These are phyloP conservation scores for Amblyjoppa proteus DNA, from an alignment of 2,888 invertebrate genomes.

Conservation along the genomic window DNA sequence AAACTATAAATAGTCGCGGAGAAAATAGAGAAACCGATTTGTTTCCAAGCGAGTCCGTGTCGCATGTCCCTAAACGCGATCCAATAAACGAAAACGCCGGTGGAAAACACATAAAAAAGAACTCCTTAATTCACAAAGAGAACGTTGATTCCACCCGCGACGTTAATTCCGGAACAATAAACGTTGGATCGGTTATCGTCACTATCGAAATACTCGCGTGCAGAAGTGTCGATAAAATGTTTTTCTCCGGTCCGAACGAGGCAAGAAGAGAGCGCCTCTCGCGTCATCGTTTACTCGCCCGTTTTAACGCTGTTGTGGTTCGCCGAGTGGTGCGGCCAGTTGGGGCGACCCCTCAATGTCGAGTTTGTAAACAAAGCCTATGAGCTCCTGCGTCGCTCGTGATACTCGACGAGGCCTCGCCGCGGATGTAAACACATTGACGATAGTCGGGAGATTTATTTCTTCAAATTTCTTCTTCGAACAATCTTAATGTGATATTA, in stretches of 20 bases:
- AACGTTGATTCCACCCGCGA: neutral
- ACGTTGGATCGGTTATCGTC: neutral
- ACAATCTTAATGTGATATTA: neutral
- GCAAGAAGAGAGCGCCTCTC: neutral
- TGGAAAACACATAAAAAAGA: neutral
- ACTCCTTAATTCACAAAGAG: neutral
- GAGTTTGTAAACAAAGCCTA: slow-evolving; percentile 29
- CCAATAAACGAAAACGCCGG: neutral
- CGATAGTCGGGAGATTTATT: slow-evolving; percentile 25
- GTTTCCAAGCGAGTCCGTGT: too few species aligned
- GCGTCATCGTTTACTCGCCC: slow-evolving; percentile 64
- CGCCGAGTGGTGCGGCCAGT: slow-evolving; percentile 16
- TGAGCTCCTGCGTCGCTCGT: neutral
- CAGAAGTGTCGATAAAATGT: neutral
- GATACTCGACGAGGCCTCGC: neutral
- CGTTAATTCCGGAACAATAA: neutral
- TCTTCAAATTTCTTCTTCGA: neutral
- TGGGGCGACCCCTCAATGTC: neutral
- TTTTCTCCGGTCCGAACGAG: neutral
- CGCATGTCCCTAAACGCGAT: too few species aligned
- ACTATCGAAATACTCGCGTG: neutral
- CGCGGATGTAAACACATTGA: neutral
- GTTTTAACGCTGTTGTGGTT: slow-evolving; percentile 60
- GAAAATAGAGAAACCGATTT: too few species aligned
- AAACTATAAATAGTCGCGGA: too few species aligned